phyloP scores from a whole-genome alignment of 2,888 invertebrate species.

The Volucella inanis region DNA sequence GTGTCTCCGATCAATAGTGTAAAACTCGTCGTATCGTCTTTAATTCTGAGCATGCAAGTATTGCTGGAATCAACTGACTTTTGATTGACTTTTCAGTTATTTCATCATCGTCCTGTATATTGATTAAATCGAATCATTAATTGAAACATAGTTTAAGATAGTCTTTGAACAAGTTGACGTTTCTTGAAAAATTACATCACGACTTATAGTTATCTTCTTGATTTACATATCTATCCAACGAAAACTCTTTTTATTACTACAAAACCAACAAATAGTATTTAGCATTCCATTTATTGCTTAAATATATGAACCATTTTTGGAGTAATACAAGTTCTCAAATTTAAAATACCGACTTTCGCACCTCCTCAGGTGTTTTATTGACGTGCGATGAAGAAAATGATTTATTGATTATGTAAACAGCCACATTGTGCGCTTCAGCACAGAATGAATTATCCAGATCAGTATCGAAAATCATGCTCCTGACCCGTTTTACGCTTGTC shows the following conservation, averaged over 20 bases:
- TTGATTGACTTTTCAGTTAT: no score
- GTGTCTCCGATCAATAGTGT: neutral
- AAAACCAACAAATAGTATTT: no score
- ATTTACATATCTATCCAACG: no score
- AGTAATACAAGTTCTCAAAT: conserved; percentile 80
- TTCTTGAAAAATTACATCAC: no score
- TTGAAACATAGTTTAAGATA: no score
- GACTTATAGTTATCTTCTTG: no score
- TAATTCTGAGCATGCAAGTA: neutral
- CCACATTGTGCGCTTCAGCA: neutral
- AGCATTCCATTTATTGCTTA: no score
- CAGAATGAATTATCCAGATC: conserved; percentile 29
- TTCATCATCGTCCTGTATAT: neutral
- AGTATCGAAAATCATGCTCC: conserved; percentile 68
- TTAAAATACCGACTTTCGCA: conserved; percentile 78
- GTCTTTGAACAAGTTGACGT: no score
- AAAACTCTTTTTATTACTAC: no score
- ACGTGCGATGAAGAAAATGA: conserved; percentile 1
- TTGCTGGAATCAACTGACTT: neutral
- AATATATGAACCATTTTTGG: conserved; percentile 60
- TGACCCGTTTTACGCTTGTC: conserved; percentile 64
- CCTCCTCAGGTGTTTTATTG: conserved; percentile 79
- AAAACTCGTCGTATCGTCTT: neutral
- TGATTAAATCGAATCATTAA: neutral
- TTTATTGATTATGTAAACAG: no score